Conservation (phyloP, 2,797 vertebrate genomes). For the Kryptopterus vitreolus region DNA sequence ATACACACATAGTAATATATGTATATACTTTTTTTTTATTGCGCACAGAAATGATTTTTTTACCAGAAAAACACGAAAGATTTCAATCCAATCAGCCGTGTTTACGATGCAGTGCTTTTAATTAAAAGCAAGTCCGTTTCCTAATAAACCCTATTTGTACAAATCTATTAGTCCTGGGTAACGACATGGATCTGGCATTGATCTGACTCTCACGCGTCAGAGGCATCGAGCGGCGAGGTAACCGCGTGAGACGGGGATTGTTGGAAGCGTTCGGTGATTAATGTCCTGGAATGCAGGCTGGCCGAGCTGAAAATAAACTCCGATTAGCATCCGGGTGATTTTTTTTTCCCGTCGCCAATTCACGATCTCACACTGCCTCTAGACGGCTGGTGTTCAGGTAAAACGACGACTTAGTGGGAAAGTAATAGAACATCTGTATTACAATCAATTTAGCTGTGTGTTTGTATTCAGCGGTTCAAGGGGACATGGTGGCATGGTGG, state of each 20-base stretch:
- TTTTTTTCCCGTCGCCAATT: slow-evolving; percentile 45
- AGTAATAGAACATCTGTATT: no score
- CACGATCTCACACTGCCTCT: no score
- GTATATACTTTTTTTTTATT: no score
- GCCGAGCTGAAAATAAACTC: slow-evolving; percentile 40
- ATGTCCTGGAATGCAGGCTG: slow-evolving; percentile 33
- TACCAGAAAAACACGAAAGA: no score
- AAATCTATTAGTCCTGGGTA: neutral
- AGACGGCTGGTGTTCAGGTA: no score
- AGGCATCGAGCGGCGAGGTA: neutral
- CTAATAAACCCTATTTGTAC: slow-evolving; percentile 13
- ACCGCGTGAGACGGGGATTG: neutral
- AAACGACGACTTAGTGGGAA: no score
- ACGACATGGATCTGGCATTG: neutral
- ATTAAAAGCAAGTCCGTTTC: neutral
- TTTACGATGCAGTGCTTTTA: neutral
- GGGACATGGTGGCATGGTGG: no score
- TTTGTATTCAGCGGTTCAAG: no score
- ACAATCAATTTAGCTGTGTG: no score
- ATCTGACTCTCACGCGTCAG: neutral
- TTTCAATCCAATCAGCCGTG: neutral
- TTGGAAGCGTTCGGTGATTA: slow-evolving; percentile 20
- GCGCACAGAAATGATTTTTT: no score
- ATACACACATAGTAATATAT: no score
- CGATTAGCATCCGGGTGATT: slow-evolving; percentile 62